phyloP scores from a whole-genome alignment of 2,797 vertebrate genomes.

The Bradypodion ventrale region DNA sequence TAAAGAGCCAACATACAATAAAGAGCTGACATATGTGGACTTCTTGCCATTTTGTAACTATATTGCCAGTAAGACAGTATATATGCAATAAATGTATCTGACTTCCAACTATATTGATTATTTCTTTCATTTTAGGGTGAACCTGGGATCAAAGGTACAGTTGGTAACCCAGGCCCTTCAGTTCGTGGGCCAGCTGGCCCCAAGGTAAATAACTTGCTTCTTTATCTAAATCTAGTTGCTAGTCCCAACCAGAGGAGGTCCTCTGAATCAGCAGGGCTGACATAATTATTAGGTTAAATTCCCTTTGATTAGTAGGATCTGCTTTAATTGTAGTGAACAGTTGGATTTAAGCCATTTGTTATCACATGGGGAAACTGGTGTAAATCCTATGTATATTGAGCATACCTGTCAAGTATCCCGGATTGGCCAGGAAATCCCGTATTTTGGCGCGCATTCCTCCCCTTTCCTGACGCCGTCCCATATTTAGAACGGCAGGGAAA shows the following conservation, averaged over 20 bases:
- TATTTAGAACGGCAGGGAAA: no score
- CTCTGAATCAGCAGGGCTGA: no score
- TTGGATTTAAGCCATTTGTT: neutral
- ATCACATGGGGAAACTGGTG: neutral
- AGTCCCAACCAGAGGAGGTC: neutral
- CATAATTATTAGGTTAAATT: neutral
- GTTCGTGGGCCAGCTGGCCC: conserved; percentile 80
- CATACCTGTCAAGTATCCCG: no score
- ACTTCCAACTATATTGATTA: neutral
- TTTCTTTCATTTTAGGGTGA: conserved; percentile 78
- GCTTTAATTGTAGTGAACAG: no score
- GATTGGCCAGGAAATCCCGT: no score
- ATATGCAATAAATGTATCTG: neutral
- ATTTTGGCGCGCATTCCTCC: no score
- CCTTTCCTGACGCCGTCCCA: no score
- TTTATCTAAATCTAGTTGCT: no score
- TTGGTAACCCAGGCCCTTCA: conserved; percentile 77
- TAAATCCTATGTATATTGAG: neutral
- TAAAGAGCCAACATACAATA: neutral
- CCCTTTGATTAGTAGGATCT: neutral
- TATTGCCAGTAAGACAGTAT: neutral
- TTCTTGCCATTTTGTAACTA: neutral
- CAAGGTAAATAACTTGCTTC: conserved; percentile 76
- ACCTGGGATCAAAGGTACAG: conserved; percentile 74
- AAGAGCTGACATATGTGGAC: neutral